Evolutionary conservation across 2,797 vertebrate species (phyloP), one percentile per base, ranked within the genome.

Genomic region (Paratrypauchen microcephalus): DNA sequence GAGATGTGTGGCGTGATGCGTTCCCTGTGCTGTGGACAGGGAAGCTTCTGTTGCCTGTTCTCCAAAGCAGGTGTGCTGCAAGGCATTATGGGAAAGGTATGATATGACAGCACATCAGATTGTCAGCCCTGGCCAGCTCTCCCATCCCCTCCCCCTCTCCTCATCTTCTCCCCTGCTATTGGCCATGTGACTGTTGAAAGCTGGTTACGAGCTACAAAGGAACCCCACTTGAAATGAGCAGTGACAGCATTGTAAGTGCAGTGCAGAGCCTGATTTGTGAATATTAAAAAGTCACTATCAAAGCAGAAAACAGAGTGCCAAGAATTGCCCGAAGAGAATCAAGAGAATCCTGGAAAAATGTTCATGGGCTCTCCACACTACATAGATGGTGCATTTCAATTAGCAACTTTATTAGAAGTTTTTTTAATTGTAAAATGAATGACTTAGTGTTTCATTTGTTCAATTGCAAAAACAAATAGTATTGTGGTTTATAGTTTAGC

Each of bases 21-120:
- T 85, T 89, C 89, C 89, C 87, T 86, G 24, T 52, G 74, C 83
- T 74, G 80, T 68, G 85, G 85, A 75, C 75, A 81, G 78, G 76
- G 71, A 81, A 60, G 61, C 86, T 79, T 86, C 83, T 87, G 84
- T 90, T 82, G 81, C 85, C 86, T 84, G 70, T 72, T 73, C 79
- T 81, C 54, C 70, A 84, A 87, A 87, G 88, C 89, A 90, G 88
- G 86, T 89, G 87, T 85, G 83, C 88, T 87, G 87, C 83, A 84
- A 88, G 88, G 87, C 81, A 89, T 89, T 88, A 83, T 90, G 89
- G 84, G 85, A 87, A 80, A 76, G 71, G 83, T 73, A 82, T 80
- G 75, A 85, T 82, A 81, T 88, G 88, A 86, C 54, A 56, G 85
- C 81, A 82, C 79, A 83, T 91, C 88, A 90, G 75, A 78, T 81